A percentile compares a stretch with the other conserved stretches of the same genome.
phyloP scores from a whole-genome alignment of 2,888 invertebrate species.

The Drosophila lacicola region DNA sequence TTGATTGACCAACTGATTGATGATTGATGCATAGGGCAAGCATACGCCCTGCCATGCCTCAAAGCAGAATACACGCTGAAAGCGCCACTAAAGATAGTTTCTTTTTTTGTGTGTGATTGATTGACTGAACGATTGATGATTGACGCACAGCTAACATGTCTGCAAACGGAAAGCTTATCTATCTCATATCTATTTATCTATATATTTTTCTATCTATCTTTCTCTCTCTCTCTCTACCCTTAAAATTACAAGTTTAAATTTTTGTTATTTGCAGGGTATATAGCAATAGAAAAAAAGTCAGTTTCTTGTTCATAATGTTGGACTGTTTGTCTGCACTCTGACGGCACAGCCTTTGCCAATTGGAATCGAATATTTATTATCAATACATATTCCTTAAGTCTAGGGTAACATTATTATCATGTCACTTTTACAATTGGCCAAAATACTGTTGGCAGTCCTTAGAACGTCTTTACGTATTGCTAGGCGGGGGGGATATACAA shows the following conservation, averaged over 20 bases:
- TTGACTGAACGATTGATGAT: not conserved
- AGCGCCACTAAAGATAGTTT: too few relatives aligned
- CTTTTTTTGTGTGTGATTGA: not conserved
- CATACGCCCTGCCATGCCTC: too few relatives aligned
- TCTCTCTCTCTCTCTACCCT: too few relatives aligned
- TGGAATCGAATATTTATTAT: constrained; percentile 1
- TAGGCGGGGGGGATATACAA: too few relatives aligned
- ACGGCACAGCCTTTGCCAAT: not conserved
- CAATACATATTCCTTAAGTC: not conserved
- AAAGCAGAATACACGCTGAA: too few relatives aligned
- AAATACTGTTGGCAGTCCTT: constrained; percentile 5
- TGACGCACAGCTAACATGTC: not conserved
- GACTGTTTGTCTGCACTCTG: not conserved
- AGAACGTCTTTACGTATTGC: too few relatives aligned
- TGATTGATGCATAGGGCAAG: not conserved
- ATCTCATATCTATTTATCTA: too few relatives aligned
- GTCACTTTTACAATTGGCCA: not conserved
- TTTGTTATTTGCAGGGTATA: not conserved
- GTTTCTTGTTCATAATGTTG: not conserved
- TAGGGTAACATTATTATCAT: not conserved
- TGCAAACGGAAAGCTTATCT: too few relatives aligned
- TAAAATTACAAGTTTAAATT: too few relatives aligned
- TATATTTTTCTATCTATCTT: too few relatives aligned
- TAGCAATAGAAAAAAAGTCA: not conserved
- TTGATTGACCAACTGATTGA: constrained; percentile 2